A percentile compares a stretch with the other conserved stretches of the same genome.
Conservation (phyloP, 2,888 invertebrate species). For the Lydus trimaculatus region DNA sequence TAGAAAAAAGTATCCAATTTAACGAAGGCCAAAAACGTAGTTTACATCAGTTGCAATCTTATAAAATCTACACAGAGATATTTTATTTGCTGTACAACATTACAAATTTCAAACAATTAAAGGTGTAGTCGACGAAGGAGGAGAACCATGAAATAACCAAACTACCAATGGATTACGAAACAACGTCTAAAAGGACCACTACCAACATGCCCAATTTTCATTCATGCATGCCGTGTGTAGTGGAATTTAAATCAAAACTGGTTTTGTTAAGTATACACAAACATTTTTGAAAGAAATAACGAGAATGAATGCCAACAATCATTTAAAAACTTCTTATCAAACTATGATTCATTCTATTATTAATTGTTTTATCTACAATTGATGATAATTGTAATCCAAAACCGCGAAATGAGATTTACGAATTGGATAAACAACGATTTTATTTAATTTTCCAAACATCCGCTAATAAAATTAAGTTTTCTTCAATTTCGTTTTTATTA, state of each 20-base stretch:
- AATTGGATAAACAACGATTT: neutral
- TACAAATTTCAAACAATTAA: no score
- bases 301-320: neutral
- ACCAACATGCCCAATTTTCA: neutral
- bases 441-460: neutral
- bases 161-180: no score
- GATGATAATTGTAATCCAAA: neutral
- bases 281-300: neutral
- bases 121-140: neutral
- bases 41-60: no score
- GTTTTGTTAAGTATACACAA: neutral
- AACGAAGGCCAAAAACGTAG: no score
- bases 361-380: neutral
- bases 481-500: no score
- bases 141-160: neutral
- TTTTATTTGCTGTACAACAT: no score
- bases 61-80: no score
- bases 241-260: slow-evolving; percentile 6
- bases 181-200: neutral
- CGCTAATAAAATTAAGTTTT: no score
- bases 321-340: neutral
- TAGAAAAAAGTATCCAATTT: no score
- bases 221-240: neutral
- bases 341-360: neutral
- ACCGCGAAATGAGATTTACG: neutral